phyloP scores from a whole-genome alignment of 2,797 vertebrate species.

The Mormyrus hasselquistii region DNA sequence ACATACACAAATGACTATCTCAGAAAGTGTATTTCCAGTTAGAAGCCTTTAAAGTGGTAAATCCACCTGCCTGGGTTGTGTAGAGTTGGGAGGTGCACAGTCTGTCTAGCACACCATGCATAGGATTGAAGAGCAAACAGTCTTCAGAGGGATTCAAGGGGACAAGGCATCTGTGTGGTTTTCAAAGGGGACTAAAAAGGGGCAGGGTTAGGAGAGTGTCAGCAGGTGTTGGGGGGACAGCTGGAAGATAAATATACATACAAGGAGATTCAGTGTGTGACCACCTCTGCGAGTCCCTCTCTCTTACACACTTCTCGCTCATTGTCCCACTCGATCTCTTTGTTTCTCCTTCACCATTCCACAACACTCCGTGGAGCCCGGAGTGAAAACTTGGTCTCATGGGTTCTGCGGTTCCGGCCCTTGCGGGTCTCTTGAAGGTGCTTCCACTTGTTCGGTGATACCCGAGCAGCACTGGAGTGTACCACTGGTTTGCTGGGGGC shows the following conservation, averaged over 20 bases:
- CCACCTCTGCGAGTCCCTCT: constrained; percentile 45
- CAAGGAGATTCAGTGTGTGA: constrained; percentile 37
- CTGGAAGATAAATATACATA: constrained; percentile 38
- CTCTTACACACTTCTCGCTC: constrained; percentile 42
- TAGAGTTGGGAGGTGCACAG: neutral
- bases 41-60: neutral
- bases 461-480: constrained; percentile 45
- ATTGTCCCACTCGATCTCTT: constrained; percentile 34
- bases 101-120: neutral
- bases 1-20: neutral
- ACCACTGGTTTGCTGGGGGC: constrained; percentile 35
- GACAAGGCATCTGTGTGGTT: constrained; percentile 12
- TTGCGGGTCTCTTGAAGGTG: constrained; percentile 71
- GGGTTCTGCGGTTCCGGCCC: constrained; percentile 80
- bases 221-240: constrained; percentile 1
- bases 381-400: constrained; percentile 68
- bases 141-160: constrained; percentile 1
- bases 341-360: constrained; percentile 45
- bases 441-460: constrained; percentile 68
- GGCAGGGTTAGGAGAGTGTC: neutral
- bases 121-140: neutral
- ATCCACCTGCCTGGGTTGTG: neutral
- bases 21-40: constrained; percentile 31
- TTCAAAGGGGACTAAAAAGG: neutral
- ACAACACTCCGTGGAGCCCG: constrained; percentile 79